phyloP scores from a whole-genome alignment of 2,113 vertebrate species.

The Trematocara unimaculatum region DNA sequence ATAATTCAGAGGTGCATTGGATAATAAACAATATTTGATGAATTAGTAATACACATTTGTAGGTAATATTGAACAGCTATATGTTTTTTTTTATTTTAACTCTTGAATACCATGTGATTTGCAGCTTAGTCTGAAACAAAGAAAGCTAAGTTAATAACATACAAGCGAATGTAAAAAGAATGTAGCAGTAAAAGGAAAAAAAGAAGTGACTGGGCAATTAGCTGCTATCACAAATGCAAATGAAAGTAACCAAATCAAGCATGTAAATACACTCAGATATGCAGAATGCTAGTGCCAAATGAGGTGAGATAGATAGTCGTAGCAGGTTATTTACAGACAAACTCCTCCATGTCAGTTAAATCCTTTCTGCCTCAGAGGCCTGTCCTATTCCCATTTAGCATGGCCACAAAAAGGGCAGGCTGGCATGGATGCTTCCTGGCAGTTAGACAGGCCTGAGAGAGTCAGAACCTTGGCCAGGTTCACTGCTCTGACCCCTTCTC shows the following conservation, averaged over 20 bases:
- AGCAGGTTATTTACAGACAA: conserved; percentile 64
- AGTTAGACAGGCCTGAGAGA: conserved; percentile 44
- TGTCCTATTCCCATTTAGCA: conserved; percentile 64
- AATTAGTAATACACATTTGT: conserved; percentile 50
- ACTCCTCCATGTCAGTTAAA: conserved; percentile 55
- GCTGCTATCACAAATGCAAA: background rate
- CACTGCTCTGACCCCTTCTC: conserved; percentile 52
- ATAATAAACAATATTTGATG: conserved; percentile 61
- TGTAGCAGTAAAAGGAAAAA: background rate
- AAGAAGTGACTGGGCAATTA: background rate
- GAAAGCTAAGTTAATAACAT: background rate
- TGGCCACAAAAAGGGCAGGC: conserved; percentile 46
- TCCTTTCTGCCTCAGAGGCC: conserved; percentile 47
- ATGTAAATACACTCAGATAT: background rate
- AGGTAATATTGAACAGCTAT: conserved; percentile 19
- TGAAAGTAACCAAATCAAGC: background rate
- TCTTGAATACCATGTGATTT: background rate
- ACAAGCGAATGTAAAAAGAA: background rate
- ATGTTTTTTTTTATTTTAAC: background rate
- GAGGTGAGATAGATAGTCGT: conserved; percentile 47
- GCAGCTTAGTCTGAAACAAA: background rate
- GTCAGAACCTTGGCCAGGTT: conserved; percentile 51
- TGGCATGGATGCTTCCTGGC: conserved; percentile 42
- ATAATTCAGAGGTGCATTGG: conserved; percentile 54
- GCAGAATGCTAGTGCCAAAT: conserved; percentile 36